Evolutionary conservation across 1,140 invertebrate genomes (phyloP), one percentile per base, ranked within the genome.

Genomic region (Drosophila lacertosa): DNA sequence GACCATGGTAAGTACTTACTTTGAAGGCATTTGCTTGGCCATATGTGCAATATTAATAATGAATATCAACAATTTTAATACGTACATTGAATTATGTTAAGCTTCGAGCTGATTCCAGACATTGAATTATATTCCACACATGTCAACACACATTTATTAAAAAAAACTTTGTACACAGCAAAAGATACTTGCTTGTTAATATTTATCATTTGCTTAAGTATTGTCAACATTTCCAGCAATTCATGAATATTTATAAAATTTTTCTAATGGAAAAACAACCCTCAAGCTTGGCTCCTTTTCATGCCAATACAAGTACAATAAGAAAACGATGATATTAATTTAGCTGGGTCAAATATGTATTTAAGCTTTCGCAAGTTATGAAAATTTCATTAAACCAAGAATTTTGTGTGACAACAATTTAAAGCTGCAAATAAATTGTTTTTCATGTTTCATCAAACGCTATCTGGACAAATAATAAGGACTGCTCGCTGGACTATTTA

Each of bases 241-340:
- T 55, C 24, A 65, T 48, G 9, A 37, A 58, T 48, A 65, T 58
- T 57, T 15, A 40, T 39, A 24, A 13, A 7, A 6, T 45, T 20
- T 9, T 42, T 20, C 3, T 42, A 6, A 22, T 18, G 20, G 7
- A 20, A 22, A 44, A 44, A 20, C 39, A 42, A 44, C 5, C 4
- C 20, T 5, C 20, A 35, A 2, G 11, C 32, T n/a, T n/a, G n/a
- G n/a, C n/a, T n/a, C n/a, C 4, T 26, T 26, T 26, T 6, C 2
- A n/a, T 9, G 26, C 15, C n/a, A n/a, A n/a, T n/a, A 26, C 3
- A 26, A 6, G 24, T 7, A 29, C 2, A 29, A 20, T 4, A 44
- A 7, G n/a, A 2, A 16, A 24, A 13, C 6, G 26, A 47, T 47
- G 18, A 1, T n/a, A 44, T 22, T 18, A 44, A 5, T 22, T n/a